Evolutionary conservation across 2,888 invertebrate genomes (phyloP), one percentile per base, ranked within the genome.

Genomic region (Leptinotarsa peninsularis): DNA sequence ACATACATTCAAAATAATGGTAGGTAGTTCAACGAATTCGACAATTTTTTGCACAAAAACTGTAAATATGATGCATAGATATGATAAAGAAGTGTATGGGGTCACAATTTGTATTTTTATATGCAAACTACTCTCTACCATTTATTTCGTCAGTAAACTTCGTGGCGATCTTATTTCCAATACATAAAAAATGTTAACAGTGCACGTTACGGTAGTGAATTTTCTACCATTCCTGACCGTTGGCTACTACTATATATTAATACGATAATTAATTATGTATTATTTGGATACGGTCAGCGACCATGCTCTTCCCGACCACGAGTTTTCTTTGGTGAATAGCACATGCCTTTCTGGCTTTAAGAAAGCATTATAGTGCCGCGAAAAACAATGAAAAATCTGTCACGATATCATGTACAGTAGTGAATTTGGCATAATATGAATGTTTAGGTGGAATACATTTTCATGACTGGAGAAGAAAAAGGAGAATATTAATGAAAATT

Each of bases 191-290:
- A 63, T 70, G 73, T 75, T 75, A 77, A 79, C 76, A 66, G 71
- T 73, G 75, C 71, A 73, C 79, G 79, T 77, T 76, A 77, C 79
- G 79, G 74, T 77, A 75, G 74, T 77, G 79, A 76, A 74, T 68
- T 43, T 43, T 60, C 74, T 72, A 66, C 75, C 77, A 75, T 75
- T 75, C 67, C 74, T 75, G 72, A 63, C 75, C 77, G 76, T 75
- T 76, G 69, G 74, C 71, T 77, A 76, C 70, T 71, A 70, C 73
- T 72, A 84, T 82, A 83, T 85, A 85, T 80, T 81, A 82, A 81
- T 81, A 79, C 77, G 83, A 85, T 85, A 86, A 86, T 86, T 86
- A 86, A 86, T 86, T 86, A 86, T 85, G 85, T 84, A 85, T 84
- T 85, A 84, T 83, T 84, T 82, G 76, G 85, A 82, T 83, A 85